Evolutionary conservation across 2,888 invertebrate species (phyloP).

Genomic region (Azorinus chamasolen): DNA sequence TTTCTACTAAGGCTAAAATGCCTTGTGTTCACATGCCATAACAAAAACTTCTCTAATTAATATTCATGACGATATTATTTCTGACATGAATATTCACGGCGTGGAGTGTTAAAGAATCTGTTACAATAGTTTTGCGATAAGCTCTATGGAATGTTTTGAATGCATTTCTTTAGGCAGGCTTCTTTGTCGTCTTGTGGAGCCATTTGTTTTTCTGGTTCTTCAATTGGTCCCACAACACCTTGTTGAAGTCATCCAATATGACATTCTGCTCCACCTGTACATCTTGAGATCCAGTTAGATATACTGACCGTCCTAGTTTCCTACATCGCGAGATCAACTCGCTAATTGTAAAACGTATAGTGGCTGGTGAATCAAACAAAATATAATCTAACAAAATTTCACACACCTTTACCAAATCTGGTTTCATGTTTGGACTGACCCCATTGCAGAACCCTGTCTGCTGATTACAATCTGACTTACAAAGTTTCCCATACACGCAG

Average conservation of each 20-base stretch:
- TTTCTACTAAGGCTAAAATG: too few relatives aligned
- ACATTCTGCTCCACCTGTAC: constrained; percentile 75
- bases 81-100: too few relatives aligned
- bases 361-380: constrained; percentile 73
- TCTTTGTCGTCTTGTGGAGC: constrained; percentile 46
- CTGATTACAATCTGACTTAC: constrained; percentile 74
- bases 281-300: neutral
- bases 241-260: constrained; percentile 73
- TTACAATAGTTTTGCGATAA: too few relatives aligned
- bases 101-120: too few relatives aligned
- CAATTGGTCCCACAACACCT: constrained; percentile 79
- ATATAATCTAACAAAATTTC: constrained; percentile 78
- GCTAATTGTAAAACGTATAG: constrained; percentile 65
- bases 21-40: too few relatives aligned
- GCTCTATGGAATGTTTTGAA: too few relatives aligned
- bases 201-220: constrained; percentile 68
- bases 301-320: constrained; percentile 16
- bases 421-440: constrained; percentile 58
- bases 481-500: constrained; percentile 74
- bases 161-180: constrained; percentile 15
- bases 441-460: constrained; percentile 66
- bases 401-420: constrained; percentile 77
- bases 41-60: too few relatives aligned
- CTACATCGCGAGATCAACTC: constrained; percentile 72
- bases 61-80: too few relatives aligned